Evolutionary conservation across 2,113 vertebrate species (phyloP).

Genomic region (Rhadina sibilatrix): DNA sequence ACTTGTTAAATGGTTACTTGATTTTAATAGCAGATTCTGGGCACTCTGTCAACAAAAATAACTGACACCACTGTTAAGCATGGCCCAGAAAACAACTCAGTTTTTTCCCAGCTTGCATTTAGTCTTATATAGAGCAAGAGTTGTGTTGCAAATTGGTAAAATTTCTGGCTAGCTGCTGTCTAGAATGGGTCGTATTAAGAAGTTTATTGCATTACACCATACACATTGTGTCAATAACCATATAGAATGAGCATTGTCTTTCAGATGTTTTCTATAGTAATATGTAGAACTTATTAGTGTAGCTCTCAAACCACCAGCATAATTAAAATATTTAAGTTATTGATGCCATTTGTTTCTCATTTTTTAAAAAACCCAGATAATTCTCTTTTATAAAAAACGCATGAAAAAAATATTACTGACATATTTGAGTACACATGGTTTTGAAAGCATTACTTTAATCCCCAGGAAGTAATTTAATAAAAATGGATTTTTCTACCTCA

Average conservation of each 20-base stretch:
- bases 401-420: not conserved
- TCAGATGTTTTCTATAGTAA: not conserved
- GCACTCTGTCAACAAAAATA: constrained; percentile 3
- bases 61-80: not conserved
- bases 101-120: not conserved
- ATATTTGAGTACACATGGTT: not conserved
- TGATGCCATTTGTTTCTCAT: not conserved
- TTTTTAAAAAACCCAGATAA: not conserved
- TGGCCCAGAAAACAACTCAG: not conserved
- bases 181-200: not conserved
- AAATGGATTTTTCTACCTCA: constrained; percentile 10
- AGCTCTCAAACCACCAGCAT: not conserved
- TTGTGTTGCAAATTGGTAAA: not conserved
- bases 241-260: not conserved
- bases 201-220: not conserved
- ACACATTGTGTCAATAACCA: not conserved
- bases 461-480: constrained; percentile 17
- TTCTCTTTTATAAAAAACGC: not conserved
- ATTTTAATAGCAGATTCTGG: constrained; percentile 5
- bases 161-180: not conserved
- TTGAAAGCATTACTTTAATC: constrained; percentile 11
- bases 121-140: not conserved
- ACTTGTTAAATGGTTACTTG: not conserved
- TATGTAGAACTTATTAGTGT: not conserved
- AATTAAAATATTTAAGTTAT: not conserved